These are phyloP conservation scores for Chouioia cunea DNA, from an alignment of 2,888 invertebrate species.

Conservation along the genomic window DNA sequence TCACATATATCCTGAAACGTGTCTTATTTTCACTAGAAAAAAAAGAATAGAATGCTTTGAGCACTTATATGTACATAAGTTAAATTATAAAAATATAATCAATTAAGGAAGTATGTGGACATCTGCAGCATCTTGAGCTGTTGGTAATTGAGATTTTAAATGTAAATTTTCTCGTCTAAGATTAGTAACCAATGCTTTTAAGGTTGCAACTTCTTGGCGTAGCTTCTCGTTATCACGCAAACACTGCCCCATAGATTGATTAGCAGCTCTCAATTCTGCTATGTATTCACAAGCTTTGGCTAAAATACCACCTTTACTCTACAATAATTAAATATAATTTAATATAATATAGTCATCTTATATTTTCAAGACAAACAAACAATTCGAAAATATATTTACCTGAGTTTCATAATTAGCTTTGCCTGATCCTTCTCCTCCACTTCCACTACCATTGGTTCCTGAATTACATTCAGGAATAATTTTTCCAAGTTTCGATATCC, in stretches of 20 bases:
- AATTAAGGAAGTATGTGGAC: conserved; percentile 43
- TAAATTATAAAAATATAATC: conserved; percentile 8
- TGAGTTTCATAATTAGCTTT: conserved; percentile 67
- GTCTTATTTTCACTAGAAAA: conserved; percentile 27
- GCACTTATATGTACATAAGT: conserved; percentile 46
- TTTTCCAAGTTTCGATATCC: conserved; percentile 93
- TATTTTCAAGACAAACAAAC: background rate
- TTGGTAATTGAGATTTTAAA: conserved; percentile 73
- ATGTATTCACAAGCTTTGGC: conserved; percentile 97
- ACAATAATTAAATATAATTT: conserved; percentile 55
- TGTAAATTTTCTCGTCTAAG: conserved; percentile 83
- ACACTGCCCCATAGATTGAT: conserved; percentile 78
- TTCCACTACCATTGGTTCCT: conserved; percentile 57
- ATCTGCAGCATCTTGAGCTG: conserved; percentile 51
- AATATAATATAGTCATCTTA: background rate
- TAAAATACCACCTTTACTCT: conserved; percentile 95
- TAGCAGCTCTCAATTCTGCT: conserved; percentile 82
- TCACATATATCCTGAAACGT: conserved; percentile 27
- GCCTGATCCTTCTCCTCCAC: conserved; percentile 61
- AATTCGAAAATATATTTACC: conserved; percentile 48
- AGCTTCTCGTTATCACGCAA: conserved; percentile 81
- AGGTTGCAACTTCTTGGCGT: conserved; percentile 77
- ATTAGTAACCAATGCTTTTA: conserved; percentile 80
- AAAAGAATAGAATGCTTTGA: conserved; percentile 41
- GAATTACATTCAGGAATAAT: conserved; percentile 82